Evolutionary conservation across 2,113 vertebrate species (phyloP), one percentile per base, ranked within the genome.

Genomic region (Catharus fuscescens): DNA sequence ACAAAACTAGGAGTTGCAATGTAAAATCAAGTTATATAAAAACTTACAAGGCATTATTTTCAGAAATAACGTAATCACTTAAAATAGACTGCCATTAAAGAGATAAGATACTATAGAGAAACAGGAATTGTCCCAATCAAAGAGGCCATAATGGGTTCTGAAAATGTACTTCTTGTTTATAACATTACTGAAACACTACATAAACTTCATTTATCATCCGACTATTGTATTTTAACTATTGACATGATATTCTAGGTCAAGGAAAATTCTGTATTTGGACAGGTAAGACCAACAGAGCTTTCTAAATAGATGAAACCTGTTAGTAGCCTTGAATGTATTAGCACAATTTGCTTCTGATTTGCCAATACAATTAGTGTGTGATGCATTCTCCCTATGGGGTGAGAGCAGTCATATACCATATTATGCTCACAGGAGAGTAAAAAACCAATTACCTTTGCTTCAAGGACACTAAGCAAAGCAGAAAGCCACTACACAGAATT

Each of bases 371-470:
- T 93, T 97, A 90, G 54, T 32, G 40, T 95, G 66, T 77, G 79
- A 93, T 78, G 70, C 11, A 4, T 93, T 90, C 89, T 57, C 54
- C 74, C 47, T 82, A 2, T 74, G 85, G 65, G 38, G 61, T 96
- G 64, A 96, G 60, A 71, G 86, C 61, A 76, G 80, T 96, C 81
- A 86, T 96, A 81, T 73, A 61, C 57, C 13, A 84, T 50, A 86
- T 96, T 86, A 92, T 90, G 79, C 40, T 95, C 81, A 87, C 54
- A 86, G 59, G 57, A 92, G 90, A 96, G 74, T 92, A 94, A 88
- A 94, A 97, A 96, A 90, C 11, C 92, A 85, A 96, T 97, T 93
- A 96, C 94, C 74, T 96, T 97, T 92, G 82, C 88, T 94, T 96
- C 93, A 93, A 94, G 95, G 90, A 96, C 95, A 88, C 59, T 76